Base-by-base conservation (phyloP, 2,797 vertebrate species). In the Podarcis lilfordi region DNA sequence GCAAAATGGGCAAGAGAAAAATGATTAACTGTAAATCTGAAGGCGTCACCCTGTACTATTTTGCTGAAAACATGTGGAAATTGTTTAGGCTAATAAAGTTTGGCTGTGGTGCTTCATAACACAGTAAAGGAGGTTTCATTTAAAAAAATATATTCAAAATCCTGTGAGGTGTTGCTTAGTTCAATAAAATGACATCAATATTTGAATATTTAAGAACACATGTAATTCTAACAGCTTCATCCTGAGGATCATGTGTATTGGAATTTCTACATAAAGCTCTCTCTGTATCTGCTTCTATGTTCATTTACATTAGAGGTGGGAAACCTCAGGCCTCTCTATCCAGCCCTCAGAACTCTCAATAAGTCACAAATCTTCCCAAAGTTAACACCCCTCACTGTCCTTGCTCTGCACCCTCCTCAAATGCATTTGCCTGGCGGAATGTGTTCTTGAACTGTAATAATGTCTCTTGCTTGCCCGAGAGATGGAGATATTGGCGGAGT, bases 51-150 rank as follows among this genome's bases (percentile, higher is more conserved):
- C 37, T 78, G 27, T 94, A 91, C 9, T 84, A 61, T 81, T 68
- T 23, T 92, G 40, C 35, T 85, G 43, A 92, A 88, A 84, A 87
- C 89, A 91, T 72, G 88, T 89, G 59, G n/a, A 69, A 66, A 79
- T 84, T 87, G 87, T 8, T 89, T 91, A 89, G 27, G 27, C 45
- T 82, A 91, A 79, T 72, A 29, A 92, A 88, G 86, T 87, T 89
- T 35, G 84, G 90, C 23, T 29, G 17, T 71, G 40, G 35, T 68
- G 37, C 55, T 92, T 4, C 50, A 87, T 61, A 82, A 78, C 76
- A 93, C 68, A 90, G 40, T 72, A 92, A 93, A 89, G 17, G 82
- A 90, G 78, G 64, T 87, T 89, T 90, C 87, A 5, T 45, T 92
- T 43, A 59, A 43, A 72, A 83, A 90, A 85, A 55, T 0, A 45